phyloP scores from a whole-genome alignment of 1,140 invertebrate genomes.

The Panagrolaimus sp. region DNA sequence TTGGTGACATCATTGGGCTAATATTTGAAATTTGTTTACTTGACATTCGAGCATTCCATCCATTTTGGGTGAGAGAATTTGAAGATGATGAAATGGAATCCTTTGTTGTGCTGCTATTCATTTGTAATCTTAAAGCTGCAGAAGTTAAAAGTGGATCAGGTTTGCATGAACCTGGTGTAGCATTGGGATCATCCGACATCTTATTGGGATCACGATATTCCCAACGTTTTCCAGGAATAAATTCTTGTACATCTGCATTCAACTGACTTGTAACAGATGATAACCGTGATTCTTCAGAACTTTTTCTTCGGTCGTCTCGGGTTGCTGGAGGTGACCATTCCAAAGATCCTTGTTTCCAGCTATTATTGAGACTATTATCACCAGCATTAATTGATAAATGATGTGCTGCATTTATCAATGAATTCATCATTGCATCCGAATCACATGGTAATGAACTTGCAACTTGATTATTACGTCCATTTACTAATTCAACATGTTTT shows the following conservation, averaged over 20 bases:
- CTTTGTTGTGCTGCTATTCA: conserved; percentile 5
- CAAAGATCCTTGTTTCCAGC: conserved; percentile 27
- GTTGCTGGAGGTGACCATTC: conserved; percentile 32
- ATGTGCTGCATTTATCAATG: conserved; percentile 12
- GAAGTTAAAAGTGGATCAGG: conserved; percentile 25
- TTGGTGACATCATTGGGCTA: background rate
- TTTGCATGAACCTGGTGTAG: conserved; percentile 39
- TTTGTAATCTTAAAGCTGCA: background rate
- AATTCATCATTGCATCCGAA: background rate
- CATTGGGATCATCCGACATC: conserved; percentile 40
- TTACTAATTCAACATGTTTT: background rate
- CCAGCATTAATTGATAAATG: conserved; percentile 21
- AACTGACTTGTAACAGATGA: conserved; percentile 3
- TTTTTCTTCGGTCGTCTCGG: background rate
- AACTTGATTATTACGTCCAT: background rate
- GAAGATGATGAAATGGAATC: background rate
- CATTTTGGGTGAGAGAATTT: background rate
- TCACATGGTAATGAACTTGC: background rate
- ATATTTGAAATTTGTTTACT: background rate
- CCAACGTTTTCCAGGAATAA: conserved; percentile 47
- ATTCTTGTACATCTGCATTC: conserved; percentile 37
- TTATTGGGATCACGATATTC: conserved; percentile 44
- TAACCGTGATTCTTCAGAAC: background rate
- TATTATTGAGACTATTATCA: conserved; percentile 18
- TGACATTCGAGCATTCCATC: background rate